phyloP scores from a whole-genome alignment of 2,888 invertebrate genomes.

The Drosophila emarginata region DNA sequence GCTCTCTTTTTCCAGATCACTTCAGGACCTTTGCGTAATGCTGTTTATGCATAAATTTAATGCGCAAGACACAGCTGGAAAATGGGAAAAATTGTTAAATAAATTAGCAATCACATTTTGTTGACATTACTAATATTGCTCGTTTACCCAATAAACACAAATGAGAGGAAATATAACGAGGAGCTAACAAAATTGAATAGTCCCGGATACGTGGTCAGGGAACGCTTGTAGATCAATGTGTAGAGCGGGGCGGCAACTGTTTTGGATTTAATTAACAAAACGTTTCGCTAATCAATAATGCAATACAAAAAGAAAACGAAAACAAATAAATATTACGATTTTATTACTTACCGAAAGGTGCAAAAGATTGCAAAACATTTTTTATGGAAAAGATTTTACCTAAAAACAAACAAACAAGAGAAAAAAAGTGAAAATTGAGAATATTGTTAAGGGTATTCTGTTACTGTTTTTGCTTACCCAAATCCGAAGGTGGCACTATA shows the following conservation, averaged over 20 bases:
- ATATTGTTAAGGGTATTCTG: constrained; percentile 6
- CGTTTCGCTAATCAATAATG: constrained; percentile 10
- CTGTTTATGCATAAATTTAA: constrained; percentile 69
- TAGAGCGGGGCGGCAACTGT: constrained; percentile 85
- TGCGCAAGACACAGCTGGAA: constrained; percentile 72
- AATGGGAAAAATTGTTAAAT: background rate
- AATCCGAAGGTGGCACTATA: constrained; percentile 79
- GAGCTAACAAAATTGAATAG: constrained; percentile 85
- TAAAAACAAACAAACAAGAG: constrained; percentile 39
- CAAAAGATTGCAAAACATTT: constrained; percentile 86
- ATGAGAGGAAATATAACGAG: constrained; percentile 80
- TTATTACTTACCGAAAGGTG: constrained; percentile 83
- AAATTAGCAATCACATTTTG: constrained; percentile 10
- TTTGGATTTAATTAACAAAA: constrained; percentile 16
- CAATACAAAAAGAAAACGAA: background rate
- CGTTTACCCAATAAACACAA: constrained; percentile 74
- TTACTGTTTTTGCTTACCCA: constrained; percentile 73
- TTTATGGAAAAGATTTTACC: constrained; percentile 88
- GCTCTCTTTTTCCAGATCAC: constrained; percentile 31
- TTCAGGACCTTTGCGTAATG: constrained; percentile 75
- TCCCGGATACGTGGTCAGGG: constrained; percentile 85
- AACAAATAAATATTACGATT: background rate
- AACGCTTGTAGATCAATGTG: constrained; percentile 85
- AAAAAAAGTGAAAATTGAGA: background rate
- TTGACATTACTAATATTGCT: constrained; percentile 15